Evolutionary conservation across 2,888 invertebrate genomes (phyloP), one percentile per base, ranked within the genome.

Genomic region (Lepidocyrtinus sp.): DNA sequence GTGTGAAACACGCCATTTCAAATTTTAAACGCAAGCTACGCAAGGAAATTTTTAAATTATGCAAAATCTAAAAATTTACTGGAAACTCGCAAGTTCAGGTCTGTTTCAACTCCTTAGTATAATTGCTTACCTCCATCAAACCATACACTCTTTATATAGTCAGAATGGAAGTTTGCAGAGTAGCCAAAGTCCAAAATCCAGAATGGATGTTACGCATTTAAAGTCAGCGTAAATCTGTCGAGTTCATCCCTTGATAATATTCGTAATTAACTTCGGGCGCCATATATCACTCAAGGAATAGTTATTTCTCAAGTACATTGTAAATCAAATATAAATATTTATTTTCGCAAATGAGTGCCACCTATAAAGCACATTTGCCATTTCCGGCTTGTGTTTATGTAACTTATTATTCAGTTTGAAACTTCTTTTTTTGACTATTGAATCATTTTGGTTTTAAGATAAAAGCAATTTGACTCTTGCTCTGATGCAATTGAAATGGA

Each of bases 21-120:
- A 15, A 55, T 55, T 5, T 12, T 5, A 36, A 15, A n/a, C 17
- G 55, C 64, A 65, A 74, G 73, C 73, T 74, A 64, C 74, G 3
- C 55, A 55, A 55, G 9, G 9, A n/a, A 15, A 55, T 55, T 55
- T 55, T n/a, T n/a, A 55, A 55, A 55, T 55, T 55, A n/a, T n/a
- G n/a, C 55, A 55, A 55, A 55, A 55, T 55, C 55, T 55, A 55
- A 55, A 55, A 55, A 55, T 15, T 3, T n/a, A 55, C 17, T 55
- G 55, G 55, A 55, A 55, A 55, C 55, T 55, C 55, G 55, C 15
- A n/a, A n/a, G n/a, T n/a, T 55, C 55, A 36, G 36, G 36, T 55
- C 55, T 36, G 36, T 36, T 9, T 36, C 36, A 36, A n/a, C n/a
- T n/a, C n/a, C n/a, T n/a, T n/a, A n/a, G n/a, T n/a, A n/a, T n/a